phyloP scores from a whole-genome alignment of 1,140 invertebrate genomes.

The Eurosta solidaginis region DNA sequence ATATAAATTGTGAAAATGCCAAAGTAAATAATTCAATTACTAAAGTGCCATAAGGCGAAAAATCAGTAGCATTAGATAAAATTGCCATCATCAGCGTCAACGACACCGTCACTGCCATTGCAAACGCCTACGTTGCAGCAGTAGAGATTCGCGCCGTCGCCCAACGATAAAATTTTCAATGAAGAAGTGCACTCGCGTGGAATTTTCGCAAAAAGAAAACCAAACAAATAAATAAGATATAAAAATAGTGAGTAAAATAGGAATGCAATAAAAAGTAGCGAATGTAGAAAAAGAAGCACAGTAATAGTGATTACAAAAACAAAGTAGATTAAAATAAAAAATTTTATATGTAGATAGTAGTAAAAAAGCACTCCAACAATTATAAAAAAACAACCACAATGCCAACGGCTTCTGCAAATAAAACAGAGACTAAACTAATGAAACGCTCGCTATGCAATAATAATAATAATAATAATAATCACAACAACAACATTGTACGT shows the following conservation, averaged over 20 bases:
- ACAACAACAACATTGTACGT: neutral
- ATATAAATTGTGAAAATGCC: neutral
- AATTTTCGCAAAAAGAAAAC: neutral
- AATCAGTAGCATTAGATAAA: neutral
- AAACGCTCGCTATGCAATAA: slow-evolving; percentile 8
- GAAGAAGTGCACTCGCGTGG: neutral
- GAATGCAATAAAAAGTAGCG: neutral
- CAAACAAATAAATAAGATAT: neutral
- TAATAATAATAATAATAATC: too few relatives aligned
- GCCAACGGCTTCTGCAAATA: slow-evolving; percentile 4
- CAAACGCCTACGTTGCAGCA: neutral
- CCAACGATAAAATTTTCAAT: neutral
- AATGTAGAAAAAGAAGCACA: neutral
- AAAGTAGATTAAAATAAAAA: neutral
- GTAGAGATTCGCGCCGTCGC: neutral
- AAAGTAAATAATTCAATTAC: slow-evolving; percentile 15
- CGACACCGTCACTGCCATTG: neutral
- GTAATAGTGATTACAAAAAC: neutral
- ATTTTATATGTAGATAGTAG: neutral
- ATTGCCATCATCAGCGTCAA: neutral
- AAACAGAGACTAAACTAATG: slow-evolving; percentile 23
- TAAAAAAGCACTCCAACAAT: slow-evolving; percentile 6
- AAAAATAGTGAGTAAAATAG: neutral
- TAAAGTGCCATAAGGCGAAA: neutral
- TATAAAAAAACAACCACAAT: neutral